Evolutionary conservation across 2,113 vertebrate species (phyloP).

Genomic region (Piaya cayana): DNA sequence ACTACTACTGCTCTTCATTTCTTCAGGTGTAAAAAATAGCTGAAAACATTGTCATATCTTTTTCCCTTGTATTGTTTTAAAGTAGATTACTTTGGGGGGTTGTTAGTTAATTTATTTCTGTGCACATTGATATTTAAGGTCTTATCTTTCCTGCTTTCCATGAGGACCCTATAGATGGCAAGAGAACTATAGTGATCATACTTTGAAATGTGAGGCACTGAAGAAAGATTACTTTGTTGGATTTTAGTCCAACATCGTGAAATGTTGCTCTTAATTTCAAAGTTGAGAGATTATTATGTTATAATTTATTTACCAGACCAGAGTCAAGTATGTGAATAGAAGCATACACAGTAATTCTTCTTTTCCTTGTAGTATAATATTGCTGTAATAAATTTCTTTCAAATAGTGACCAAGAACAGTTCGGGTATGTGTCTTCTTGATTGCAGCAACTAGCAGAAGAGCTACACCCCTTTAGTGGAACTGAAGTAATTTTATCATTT

Average conservation of each 20-base stretch:
- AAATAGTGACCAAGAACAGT: not conserved
- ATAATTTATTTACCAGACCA: not conserved
- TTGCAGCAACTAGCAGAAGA: not conserved
- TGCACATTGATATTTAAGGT: not conserved
- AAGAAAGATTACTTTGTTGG: not conserved
- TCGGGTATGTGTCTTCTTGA: not conserved
- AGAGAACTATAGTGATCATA: not conserved
- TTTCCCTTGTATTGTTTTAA: not conserved
- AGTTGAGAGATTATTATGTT: not conserved
- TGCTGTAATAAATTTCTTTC: not conserved
- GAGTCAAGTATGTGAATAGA: not conserved
- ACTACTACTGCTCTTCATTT: not conserved
- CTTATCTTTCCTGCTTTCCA: not conserved
- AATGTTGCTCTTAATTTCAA: not conserved
- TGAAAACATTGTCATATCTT: not conserved
- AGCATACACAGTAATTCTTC: not conserved
- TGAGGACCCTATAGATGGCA: not conserved
- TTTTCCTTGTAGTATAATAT: not conserved
- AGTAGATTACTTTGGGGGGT: rapidly evolving
- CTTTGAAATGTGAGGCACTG: not conserved
- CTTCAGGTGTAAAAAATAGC: not conserved
- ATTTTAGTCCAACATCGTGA: not conserved
- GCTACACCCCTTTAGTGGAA: not conserved
- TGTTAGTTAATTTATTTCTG: not conserved
- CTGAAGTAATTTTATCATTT: not conserved